phyloP scores from a whole-genome alignment of 1,140 invertebrate species.

The Marisa cornuarietis region DNA sequence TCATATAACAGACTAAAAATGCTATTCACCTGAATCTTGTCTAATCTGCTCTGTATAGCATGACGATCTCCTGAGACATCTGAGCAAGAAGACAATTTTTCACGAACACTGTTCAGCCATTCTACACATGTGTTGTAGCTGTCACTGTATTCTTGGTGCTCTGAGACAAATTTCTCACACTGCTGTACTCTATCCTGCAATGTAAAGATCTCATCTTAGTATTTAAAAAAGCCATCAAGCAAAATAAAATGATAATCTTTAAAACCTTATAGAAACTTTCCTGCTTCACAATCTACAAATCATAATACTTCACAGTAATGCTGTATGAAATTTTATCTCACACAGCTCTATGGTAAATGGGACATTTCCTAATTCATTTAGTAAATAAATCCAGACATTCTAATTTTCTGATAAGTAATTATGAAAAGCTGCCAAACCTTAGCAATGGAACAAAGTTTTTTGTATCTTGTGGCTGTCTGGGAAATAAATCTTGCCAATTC shows the following conservation, averaged over 20 bases:
- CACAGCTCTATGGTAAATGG: no score
- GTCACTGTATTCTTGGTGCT: slow-evolving; percentile 92
- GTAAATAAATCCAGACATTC: no score
- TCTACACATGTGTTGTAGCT: slow-evolving; percentile 87
- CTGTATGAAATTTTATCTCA: no score
- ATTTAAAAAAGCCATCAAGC: no score
- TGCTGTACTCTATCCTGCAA: slow-evolving; percentile 63
- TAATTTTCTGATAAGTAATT: background rate
- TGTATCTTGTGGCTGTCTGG: slow-evolving; percentile 51
- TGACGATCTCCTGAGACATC: slow-evolving; percentile 88
- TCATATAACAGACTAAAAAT: background rate
- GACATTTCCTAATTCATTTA: no score
- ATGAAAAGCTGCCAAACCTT: slow-evolving; percentile 45
- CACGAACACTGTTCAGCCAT: slow-evolving; percentile 89
- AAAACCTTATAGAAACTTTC: no score
- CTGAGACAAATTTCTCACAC: slow-evolving; percentile 90
- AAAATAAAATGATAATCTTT: no score
- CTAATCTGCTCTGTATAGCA: slow-evolving; percentile 89
- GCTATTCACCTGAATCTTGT: slow-evolving; percentile 78
- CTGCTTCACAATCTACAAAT: no score
- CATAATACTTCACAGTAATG: no score
- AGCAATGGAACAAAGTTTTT: slow-evolving; percentile 55
- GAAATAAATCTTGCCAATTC: slow-evolving; percentile 52
- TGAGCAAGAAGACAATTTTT: slow-evolving; percentile 85
- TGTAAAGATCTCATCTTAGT: background rate